Conservation (phyloP, 2,113 vertebrate species). For the Cololabis saira region DNA sequence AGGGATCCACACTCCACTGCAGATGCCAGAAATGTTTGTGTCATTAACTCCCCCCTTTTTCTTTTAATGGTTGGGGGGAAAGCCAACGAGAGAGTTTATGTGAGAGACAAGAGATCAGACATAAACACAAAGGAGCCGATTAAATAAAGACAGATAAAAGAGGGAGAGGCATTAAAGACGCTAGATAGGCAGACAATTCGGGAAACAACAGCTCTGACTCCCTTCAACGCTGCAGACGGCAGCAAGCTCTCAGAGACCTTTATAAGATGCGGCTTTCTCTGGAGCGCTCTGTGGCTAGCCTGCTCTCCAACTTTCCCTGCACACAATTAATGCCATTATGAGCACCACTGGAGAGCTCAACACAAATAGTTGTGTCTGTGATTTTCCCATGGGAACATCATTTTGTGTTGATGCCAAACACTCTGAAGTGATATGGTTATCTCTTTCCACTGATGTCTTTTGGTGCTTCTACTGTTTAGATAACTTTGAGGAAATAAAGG, state of each 20-base stretch:
- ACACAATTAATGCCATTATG: slow-evolving; percentile 71
- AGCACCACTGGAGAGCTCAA: slow-evolving; percentile 61
- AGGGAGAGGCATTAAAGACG: slow-evolving; percentile 3
- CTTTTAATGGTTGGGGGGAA: slow-evolving; percentile 37
- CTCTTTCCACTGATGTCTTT: slow-evolving; percentile 53
- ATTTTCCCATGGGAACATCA: slow-evolving; percentile 79
- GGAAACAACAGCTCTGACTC: slow-evolving; percentile 2
- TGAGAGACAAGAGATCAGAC: slow-evolving; percentile 24
- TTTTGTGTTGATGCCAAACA: slow-evolving; percentile 57
- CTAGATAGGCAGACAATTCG: slow-evolving; percentile 3
- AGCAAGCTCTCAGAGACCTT: slow-evolving; percentile 54
- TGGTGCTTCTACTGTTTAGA: slow-evolving; percentile 23
- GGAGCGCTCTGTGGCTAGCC: slow-evolving; percentile 34
- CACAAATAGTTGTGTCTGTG: slow-evolving; percentile 56
- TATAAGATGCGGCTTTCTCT: slow-evolving; percentile 62
- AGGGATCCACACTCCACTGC: slow-evolving; percentile 15
- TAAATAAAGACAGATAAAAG: slow-evolving; percentile 51
- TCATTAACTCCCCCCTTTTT: slow-evolving; percentile 52
- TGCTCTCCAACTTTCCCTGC: slow-evolving; percentile 43
- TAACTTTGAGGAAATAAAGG: slow-evolving; percentile 49
- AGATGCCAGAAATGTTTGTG: slow-evolving; percentile 58
- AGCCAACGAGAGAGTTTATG: slow-evolving; percentile 35
- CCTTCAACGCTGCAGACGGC: neutral
- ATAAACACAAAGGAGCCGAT: slow-evolving; percentile 36
- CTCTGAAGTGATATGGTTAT: slow-evolving; percentile 63